Conservation (phyloP, 2,888 invertebrate genomes). For the Subacronicta megacephala region DNA sequence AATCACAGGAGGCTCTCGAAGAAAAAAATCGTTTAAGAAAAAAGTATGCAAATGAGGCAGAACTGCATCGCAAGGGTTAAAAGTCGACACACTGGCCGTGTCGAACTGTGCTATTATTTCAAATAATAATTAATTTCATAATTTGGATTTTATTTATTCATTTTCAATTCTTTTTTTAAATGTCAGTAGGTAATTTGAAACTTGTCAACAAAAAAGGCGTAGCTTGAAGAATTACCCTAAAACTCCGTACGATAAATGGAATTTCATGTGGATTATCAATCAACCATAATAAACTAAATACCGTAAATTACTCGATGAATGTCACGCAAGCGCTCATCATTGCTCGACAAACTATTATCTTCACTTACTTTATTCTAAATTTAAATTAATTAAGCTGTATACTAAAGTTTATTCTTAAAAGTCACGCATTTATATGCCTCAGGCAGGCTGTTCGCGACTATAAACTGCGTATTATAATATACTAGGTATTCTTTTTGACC, state of each 20-base stretch:
- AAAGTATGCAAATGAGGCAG: conserved; percentile 65
- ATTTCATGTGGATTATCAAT: not conserved
- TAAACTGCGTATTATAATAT: conserved; percentile 1
- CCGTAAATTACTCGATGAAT: not conserved
- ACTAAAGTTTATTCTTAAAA: conserved; percentile 5
- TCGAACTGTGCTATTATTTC: conserved; percentile 60
- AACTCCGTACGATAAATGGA: not conserved
- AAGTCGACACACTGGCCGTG: conserved; percentile 52
- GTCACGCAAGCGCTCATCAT: not conserved
- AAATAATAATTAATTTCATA: conserved; percentile 59
- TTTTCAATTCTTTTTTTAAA: no score
- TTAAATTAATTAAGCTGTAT: conserved; percentile 10
- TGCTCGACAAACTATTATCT: conserved; percentile 5
- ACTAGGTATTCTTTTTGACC: not conserved
- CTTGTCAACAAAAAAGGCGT: no score
- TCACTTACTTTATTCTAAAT: conserved; percentile 1
- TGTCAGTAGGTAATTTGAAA: not conserved
- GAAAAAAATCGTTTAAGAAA: conserved; percentile 72
- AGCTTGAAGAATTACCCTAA: no score
- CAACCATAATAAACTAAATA: not conserved
- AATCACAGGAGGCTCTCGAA: conserved; percentile 71
- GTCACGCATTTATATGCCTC: conserved; percentile 4
- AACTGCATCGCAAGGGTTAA: conserved; percentile 68
- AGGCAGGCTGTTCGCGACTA: not conserved
- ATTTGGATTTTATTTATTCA: conserved; percentile 44